Evolutionary conservation across 2,113 vertebrate genomes (phyloP).

Genomic region (Cinclus mexicanus): DNA sequence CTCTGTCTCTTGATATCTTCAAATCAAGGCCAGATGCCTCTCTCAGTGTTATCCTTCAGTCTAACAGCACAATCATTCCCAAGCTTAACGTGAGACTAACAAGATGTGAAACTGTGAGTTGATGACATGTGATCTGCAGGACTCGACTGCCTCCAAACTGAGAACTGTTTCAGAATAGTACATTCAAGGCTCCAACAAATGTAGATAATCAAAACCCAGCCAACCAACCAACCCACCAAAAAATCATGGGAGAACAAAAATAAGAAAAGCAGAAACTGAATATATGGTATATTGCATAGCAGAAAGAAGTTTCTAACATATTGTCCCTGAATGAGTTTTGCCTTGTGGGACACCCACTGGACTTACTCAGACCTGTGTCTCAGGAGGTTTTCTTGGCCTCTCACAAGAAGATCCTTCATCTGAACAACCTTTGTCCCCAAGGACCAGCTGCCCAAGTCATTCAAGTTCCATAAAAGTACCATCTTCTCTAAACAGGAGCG

Average conservation of each 20-base stretch:
- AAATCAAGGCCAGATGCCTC: slow-evolving; percentile 15
- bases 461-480: neutral
- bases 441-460: neutral
- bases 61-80: neutral
- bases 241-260: neutral
- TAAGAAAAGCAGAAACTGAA: neutral
- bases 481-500: neutral
- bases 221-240: neutral
- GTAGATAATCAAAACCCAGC: neutral
- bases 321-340: neutral
- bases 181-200: neutral
- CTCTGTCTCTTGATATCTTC: neutral
- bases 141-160: neutral
- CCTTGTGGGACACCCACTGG: neutral
- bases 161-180: neutral
- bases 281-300: neutral
- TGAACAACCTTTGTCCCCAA: neutral
- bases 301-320: neutral
- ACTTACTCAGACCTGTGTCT: neutral
- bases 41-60: neutral
- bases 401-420: neutral
- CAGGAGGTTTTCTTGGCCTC: neutral
- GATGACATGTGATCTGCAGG: neutral
- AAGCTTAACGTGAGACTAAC: neutral
- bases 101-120: neutral